Base-by-base conservation (phyloP, 2,797 vertebrate genomes). In the Octomys mimax region DNA sequence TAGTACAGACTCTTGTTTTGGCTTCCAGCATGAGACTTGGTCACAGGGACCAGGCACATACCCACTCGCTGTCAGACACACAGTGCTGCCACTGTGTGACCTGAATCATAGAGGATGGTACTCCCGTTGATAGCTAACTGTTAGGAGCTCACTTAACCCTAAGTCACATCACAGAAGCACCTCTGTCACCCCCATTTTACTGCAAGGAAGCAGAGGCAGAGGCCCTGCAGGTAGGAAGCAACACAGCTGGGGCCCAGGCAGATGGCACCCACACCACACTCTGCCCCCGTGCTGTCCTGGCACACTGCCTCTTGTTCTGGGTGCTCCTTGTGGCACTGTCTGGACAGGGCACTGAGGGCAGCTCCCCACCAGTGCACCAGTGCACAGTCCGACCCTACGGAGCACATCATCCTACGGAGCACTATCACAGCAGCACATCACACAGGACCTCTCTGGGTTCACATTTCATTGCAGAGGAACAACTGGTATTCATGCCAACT, bases 231-330 rank as follows among this genome's bases (percentile, higher is more conserved):
- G 36, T 39, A 39, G 70, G 70, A 59, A 5, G 42, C 0, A 8
- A 21, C 18, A 36, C 3, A 13, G 78, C 39, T 0, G 66, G 87
- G 73, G 21, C 54, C 80, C 46, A 19, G 57, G 78, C 6, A 22
- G 62, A 75, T 49, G 13, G 62, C 42, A 14, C 68, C n/a, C 14
- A 49, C 0, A 0, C 68, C 80, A 5, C 0, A 26, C 83, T 57
- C 68, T 14, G 19, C 42, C 59, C 9, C 87, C 3, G 33, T 2
- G 39, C 81, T 6, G 1, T 5, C 31, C 68, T 28, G 1, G 21
- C 39, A 0, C 16, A 7, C 42, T 42, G 59, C 59, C 21, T 61
- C 59, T 13, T 71, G 62, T 4, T 75, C 70, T 75, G 70, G 6
- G 62, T 66, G 75, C 52, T 85, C 75, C 68, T 83, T 9, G 70